Evolutionary conservation across 2,797 vertebrate species (phyloP).

Genomic region (Sarcophilus harrisii): DNA sequence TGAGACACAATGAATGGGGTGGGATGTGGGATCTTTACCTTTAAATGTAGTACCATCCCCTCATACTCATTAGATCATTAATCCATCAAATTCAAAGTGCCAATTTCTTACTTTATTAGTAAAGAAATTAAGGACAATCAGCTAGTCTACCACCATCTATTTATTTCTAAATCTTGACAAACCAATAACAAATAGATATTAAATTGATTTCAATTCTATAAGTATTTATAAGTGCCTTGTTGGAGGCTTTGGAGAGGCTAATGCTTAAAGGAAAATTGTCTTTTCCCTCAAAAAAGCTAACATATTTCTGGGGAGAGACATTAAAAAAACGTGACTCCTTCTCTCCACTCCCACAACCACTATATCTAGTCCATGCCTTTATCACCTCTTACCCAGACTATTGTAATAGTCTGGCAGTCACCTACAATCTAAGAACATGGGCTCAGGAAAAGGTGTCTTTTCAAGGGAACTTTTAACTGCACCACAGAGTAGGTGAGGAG

Average conservation of each 20-base stretch:
- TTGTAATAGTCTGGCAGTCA: neutral
- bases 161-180: neutral
- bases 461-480: neutral
- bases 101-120: neutral
- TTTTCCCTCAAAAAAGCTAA: neutral
- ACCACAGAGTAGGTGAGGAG: neutral
- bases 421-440: neutral
- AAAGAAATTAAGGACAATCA: neutral
- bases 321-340: neutral
- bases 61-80: neutral
- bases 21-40: neutral
- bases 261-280: neutral
- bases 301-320: neutral
- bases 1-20: neutral
- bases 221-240: neutral
- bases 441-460: neutral
- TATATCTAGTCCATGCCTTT: neutral
- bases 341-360: neutral
- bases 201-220: neutral
- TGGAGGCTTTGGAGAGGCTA: neutral
- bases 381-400: neutral
- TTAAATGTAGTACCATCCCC: neutral
- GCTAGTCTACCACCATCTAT: neutral
- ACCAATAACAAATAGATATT: neutral
- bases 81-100: neutral